Evolutionary conservation across 2,113 vertebrate genomes (phyloP).

Genomic region (Thinocorus orbignyianus): DNA sequence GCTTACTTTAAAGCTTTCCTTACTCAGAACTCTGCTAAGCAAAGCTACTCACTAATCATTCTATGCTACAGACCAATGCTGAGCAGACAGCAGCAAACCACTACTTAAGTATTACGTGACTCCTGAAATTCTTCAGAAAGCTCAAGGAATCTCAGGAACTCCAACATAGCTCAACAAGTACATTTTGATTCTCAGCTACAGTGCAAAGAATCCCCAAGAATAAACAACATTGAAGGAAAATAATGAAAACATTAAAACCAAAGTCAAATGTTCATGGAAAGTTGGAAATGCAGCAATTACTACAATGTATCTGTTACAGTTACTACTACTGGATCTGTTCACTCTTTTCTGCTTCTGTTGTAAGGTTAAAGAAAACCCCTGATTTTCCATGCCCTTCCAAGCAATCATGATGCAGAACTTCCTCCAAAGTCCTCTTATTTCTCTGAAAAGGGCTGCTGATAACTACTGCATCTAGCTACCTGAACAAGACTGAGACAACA

Average conservation of each 20-base stretch:
- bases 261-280: neutral
- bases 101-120: rapidly evolving
- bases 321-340: neutral
- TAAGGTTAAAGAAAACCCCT: neutral
- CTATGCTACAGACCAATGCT: neutral
- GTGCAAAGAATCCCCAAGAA: neutral
- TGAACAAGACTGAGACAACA: rapidly evolving
- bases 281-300: neutral
- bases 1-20: neutral
- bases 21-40: neutral
- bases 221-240: neutral
- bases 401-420: neutral
- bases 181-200: rapidly evolving
- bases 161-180: neutral
- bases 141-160: neutral
- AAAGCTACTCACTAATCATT: neutral
- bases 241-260: neutral
- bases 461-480: neutral
- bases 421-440: neutral
- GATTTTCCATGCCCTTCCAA: neutral
- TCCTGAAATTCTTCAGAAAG: neutral
- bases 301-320: neutral
- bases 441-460: neutral
- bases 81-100: neutral
- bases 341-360: neutral